Percentiles rank a stretch among this genome's conserved stretches.
phyloP scores from a whole-genome alignment of 2,888 invertebrate species.

The Morpho achilles region DNA sequence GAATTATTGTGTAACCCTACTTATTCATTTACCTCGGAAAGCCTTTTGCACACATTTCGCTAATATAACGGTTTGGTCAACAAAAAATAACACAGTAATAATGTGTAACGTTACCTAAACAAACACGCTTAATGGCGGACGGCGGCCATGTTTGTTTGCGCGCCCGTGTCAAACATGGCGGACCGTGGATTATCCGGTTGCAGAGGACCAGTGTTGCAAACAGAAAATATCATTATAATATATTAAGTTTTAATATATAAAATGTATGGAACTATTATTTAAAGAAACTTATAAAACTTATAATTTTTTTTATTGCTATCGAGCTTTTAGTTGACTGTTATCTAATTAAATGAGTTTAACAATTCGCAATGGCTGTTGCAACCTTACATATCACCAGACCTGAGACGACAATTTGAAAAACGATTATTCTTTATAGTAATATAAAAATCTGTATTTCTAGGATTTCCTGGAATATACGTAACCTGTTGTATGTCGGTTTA shows the following conservation, averaged over 20 bases:
- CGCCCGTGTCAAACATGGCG: constrained; percentile 64
- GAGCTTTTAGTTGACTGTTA: too few relatives aligned
- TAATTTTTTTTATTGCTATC: too few relatives aligned
- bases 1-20: not conserved
- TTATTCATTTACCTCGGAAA: constrained; percentile 15
- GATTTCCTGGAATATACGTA: too few relatives aligned
- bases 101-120: constrained; percentile 67
- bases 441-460: too few relatives aligned
- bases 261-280: too few relatives aligned
- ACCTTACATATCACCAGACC: too few relatives aligned
- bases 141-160: constrained; percentile 52
- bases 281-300: too few relatives aligned
- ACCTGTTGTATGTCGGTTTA: too few relatives aligned
- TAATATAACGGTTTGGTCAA: constrained; percentile 32
- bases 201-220: constrained; percentile 27
- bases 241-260: not conserved
- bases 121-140: constrained; percentile 58
- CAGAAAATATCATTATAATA: constrained; percentile 23
- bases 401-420: too few relatives aligned
- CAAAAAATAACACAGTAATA: constrained; percentile 54
- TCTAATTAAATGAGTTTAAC: too few relatives aligned
- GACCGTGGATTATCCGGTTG: constrained; percentile 56
- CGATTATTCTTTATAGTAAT: too few relatives aligned
- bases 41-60: constrained; percentile 17
- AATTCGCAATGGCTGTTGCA: too few relatives aligned